Evolutionary conservation across 1,140 invertebrate species (phyloP).

Genomic region (Oscheius sp.): DNA sequence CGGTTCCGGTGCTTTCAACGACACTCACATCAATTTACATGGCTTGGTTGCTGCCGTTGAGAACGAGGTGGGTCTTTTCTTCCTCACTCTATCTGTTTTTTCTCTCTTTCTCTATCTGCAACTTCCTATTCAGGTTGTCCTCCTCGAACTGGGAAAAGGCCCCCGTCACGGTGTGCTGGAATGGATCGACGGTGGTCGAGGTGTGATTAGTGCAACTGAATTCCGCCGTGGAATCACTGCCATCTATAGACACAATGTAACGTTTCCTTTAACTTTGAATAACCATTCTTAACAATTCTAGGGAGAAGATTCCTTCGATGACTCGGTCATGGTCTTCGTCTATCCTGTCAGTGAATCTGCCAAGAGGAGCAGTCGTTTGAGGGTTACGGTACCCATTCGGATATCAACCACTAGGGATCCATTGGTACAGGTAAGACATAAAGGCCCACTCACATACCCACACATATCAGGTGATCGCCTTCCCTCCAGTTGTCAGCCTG

Average conservation of each 20-base stretch:
- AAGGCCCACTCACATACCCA: neutral
- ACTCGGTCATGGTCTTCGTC: slow-evolving; percentile 32
- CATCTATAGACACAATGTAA: slow-evolving; percentile 12
- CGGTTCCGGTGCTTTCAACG: slow-evolving; percentile 19
- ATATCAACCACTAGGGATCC: slow-evolving; percentile 14
- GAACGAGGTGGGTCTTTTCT: no score
- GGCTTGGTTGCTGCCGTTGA: neutral
- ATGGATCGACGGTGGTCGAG: slow-evolving; percentile 20
- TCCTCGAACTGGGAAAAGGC: slow-evolving; percentile 24
- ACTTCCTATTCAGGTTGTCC: no score
- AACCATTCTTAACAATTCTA: neutral
- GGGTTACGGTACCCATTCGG: slow-evolving; percentile 28
- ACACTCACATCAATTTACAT: slow-evolving; percentile 16
- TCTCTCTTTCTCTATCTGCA: no score
- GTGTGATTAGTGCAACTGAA: slow-evolving; percentile 10
- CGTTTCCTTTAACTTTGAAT: neutral
- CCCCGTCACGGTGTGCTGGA: slow-evolving; percentile 25
- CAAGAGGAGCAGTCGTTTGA: slow-evolving; percentile 15
- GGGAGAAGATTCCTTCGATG: slow-evolving; percentile 22
- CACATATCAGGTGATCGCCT: slow-evolving; percentile 36
- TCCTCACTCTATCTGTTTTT: no score
- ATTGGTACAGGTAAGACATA: slow-evolving; percentile 19
- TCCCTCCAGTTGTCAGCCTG: slow-evolving; percentile 44
- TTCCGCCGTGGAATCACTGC: slow-evolving; percentile 10
- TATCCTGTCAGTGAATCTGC: slow-evolving; percentile 21